phyloP scores from a whole-genome alignment of 2,888 invertebrate species.

The Agrochola lota region DNA sequence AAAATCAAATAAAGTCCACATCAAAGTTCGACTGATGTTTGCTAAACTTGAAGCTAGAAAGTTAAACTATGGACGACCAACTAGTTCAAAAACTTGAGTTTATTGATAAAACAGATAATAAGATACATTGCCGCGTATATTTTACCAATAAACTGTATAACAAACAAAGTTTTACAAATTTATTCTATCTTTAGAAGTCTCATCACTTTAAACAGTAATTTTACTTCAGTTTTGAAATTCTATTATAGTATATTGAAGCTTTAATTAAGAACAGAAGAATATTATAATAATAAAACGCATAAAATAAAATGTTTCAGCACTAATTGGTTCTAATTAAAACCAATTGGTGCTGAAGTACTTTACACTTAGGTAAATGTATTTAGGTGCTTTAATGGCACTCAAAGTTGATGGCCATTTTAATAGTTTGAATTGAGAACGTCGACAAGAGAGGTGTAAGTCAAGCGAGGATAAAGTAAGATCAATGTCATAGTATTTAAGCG shows the following conservation, averaged over 20 bases:
- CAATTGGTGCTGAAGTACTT: background rate
- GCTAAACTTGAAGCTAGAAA: slow-evolving; percentile 28
- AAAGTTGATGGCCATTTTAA: slow-evolving; percentile 5
- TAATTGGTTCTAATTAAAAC: background rate
- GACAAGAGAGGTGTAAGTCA: slow-evolving; percentile 52
- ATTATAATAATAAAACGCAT: background rate
- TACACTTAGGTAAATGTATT: background rate
- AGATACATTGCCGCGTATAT: background rate
- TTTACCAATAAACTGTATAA: background rate
- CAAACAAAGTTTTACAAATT: background rate
- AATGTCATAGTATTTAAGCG: slow-evolving; percentile 42
- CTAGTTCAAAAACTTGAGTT: slow-evolving; percentile 2
- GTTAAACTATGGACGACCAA: slow-evolving; percentile 9
- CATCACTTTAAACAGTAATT: background rate
- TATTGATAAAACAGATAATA: slow-evolving; percentile 6
- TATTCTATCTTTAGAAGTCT: background rate
- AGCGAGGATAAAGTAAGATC: slow-evolving; percentile 48
- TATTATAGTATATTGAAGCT: background rate
- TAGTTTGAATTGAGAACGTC: slow-evolving; percentile 37
- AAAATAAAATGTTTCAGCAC: background rate
- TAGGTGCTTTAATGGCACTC: background rate
- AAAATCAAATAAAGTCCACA: slow-evolving; percentile 26
- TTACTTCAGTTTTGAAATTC: background rate
- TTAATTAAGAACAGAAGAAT: background rate
- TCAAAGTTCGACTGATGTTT: slow-evolving; percentile 17